Base-by-base conservation (phyloP, 1,140 invertebrate genomes). In the Marisa cornuarietis region DNA sequence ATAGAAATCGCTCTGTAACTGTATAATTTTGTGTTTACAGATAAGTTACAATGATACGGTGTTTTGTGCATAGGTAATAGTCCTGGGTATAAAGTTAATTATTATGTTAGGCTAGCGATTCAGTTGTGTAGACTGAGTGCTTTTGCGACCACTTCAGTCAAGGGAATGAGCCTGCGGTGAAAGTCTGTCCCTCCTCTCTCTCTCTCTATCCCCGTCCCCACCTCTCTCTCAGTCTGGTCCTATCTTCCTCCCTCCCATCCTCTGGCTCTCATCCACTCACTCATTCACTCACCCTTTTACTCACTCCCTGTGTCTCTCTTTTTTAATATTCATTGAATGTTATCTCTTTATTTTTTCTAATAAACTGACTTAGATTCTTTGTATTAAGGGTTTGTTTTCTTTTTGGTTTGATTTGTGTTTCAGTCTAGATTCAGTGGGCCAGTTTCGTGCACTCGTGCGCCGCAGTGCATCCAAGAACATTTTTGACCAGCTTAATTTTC, bases 401-500 rank as follows among this genome's bases (percentile, higher is more conserved):
- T 42, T 42, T 42, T 42, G 31, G 31, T 58, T 14, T 58, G 54
- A 9, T 31, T 6, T 52, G 26, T 69, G 8, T 69, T 77, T 16
- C 85, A 91, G 90, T 81, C 81, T 91, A 72, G 87, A 88, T 54
- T 85, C 87, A 42, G 90, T 91, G 14, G 82, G 79, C 62, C 76
- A 85, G 11, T 91, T 91, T 84, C 81, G 90, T 54, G 79, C 86
- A 3, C 83, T 88, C 73, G 86, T 91, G 1, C 81, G 87, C 58
- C 84, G 84, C 69, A 84, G 87, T 80, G 80, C 88, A 22, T 87
- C 89, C 9, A 81, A 84, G 16, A 88, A 87, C 80, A 84, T 88
- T 51, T 90, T 90, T 82, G 83, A 89, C 68, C 79, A 86, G 26
- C 66, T 87, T 11, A 80, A 85, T 52, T 83, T 83, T 76, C 83